A percentile compares a stretch with the other conserved stretches of the same genome.
Conservation (phyloP, 2,797 vertebrate species). For the Picus viridis region DNA sequence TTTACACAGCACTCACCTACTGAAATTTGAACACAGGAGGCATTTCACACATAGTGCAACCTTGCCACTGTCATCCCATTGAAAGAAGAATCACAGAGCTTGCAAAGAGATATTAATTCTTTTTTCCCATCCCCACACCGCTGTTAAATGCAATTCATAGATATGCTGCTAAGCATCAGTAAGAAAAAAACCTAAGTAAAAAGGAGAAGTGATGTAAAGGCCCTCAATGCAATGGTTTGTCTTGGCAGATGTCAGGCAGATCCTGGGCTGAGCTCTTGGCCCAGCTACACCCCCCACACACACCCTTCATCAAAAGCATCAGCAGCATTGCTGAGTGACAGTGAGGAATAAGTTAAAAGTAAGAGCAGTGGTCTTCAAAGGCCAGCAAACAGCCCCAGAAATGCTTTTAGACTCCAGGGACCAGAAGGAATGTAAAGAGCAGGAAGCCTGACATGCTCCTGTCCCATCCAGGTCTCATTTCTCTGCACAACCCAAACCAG, state of each 20-base stretch:
- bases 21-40: not conserved
- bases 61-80: not conserved
- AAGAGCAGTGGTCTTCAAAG: not conserved
- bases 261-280: not conserved
- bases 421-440: not conserved
- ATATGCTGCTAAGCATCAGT: rapidly evolving
- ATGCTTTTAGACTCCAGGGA: not conserved
- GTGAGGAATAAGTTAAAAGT: not conserved
- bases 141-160: not conserved
- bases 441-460: not conserved
- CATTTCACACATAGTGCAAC: not conserved
- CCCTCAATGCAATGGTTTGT: rapidly evolving
- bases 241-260: not conserved
- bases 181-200: not conserved
- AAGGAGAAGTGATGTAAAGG: not conserved
- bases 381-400: not conserved
- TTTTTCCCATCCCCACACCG: not conserved
- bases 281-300: not conserved
- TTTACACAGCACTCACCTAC: not conserved
- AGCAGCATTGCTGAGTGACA: not conserved
- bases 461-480: not conserved
- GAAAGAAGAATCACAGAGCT: not conserved
- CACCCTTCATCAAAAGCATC: not conserved
- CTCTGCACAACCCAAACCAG: not conserved
- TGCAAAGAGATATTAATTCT: not conserved